phyloP scores from a whole-genome alignment of 2,113 vertebrate species.

The Galeopterus variegatus region DNA sequence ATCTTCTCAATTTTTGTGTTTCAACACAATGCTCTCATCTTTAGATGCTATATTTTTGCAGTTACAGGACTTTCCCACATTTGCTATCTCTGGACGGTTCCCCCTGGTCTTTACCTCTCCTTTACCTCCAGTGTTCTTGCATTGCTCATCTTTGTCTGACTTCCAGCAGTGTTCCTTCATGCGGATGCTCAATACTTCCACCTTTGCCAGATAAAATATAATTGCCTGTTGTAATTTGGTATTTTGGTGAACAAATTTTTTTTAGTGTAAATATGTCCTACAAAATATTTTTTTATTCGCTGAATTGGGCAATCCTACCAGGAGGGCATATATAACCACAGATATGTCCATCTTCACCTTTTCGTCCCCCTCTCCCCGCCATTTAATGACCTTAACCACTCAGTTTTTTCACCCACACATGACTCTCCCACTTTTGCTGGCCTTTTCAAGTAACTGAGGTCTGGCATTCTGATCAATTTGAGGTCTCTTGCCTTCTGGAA shows the following conservation, averaged over 20 bases:
- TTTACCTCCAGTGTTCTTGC: neutral
- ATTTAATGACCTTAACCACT: neutral
- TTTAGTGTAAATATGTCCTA: neutral
- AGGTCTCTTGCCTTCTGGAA: neutral
- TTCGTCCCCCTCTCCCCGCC: accelerated
- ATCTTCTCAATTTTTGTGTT: neutral
- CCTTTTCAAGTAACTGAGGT: neutral
- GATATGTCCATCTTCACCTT: neutral
- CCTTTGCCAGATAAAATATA: neutral
- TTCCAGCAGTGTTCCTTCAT: neutral
- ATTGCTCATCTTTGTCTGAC: neutral
- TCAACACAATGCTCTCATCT: neutral
- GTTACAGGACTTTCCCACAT: neutral
- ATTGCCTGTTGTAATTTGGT: neutral
- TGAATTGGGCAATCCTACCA: accelerated
- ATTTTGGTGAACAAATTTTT: neutral
- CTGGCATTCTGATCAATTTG: neutral
- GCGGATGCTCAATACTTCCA: neutral
- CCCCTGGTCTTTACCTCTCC: neutral
- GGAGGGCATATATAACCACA: neutral
- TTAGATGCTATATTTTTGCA: neutral
- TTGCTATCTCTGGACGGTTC: neutral
- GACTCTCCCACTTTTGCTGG: neutral
- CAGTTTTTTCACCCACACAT: neutral
- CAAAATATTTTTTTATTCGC: neutral